Percentiles rank a stretch among this genome's conserved stretches.
Conservation (phyloP, 2,797 vertebrate genomes). For the Myotis vivesi region DNA sequence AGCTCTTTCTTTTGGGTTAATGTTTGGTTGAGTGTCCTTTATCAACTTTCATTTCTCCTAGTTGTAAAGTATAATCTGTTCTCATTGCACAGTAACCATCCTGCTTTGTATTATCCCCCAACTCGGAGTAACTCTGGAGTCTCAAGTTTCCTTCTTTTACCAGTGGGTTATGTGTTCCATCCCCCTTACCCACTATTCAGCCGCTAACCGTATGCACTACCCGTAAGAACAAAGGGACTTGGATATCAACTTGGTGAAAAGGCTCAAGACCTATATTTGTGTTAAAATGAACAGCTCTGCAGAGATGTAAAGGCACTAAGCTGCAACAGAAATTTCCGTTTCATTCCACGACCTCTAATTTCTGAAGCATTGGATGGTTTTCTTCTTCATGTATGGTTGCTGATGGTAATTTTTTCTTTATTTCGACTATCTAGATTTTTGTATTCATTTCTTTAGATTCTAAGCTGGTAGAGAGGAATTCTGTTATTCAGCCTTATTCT, state of each 20-base stretch:
- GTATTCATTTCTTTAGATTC: neutral
- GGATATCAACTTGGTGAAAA: neutral
- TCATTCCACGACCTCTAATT: neutral
- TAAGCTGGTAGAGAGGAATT: neutral
- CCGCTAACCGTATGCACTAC: rapidly evolving
- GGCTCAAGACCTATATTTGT: neutral
- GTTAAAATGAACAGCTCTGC: neutral
- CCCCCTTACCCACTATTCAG: rapidly evolving
- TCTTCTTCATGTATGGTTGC: neutral
- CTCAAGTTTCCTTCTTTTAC: neutral
- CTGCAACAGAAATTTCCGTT: neutral
- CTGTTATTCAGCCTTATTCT: neutral
- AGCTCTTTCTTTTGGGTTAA: neutral
- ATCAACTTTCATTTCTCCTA: neutral
- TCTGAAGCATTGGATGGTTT: neutral
- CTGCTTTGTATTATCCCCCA: neutral
- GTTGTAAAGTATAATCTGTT: neutral
- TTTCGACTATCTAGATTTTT: neutral
- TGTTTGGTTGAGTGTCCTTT: neutral
- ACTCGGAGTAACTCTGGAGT: neutral
- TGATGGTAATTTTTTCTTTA: neutral
- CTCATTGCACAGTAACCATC: neutral
- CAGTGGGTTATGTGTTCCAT: neutral
- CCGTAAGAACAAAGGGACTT: neutral
- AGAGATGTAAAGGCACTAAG: neutral